Evolutionary conservation across 1,140 invertebrate genomes (phyloP).

Genomic region (Atta colombica): DNA sequence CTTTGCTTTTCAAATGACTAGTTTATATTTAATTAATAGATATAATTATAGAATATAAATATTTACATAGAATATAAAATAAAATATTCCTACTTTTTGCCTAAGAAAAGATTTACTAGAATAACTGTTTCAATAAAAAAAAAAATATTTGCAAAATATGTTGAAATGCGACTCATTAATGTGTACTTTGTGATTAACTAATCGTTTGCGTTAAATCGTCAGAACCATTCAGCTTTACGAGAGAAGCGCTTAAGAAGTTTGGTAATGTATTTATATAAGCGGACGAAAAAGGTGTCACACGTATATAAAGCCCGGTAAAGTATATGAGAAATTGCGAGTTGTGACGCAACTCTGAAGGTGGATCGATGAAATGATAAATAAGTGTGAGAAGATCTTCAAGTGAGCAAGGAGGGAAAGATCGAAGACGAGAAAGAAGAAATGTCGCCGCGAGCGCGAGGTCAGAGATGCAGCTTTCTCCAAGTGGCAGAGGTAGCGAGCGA

Average conservation of each 20-base stretch:
- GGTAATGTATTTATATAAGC: conserved; percentile 35
- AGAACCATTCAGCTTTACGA: conserved; percentile 19
- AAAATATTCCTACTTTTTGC: neutral
- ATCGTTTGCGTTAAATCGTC: conserved; percentile 7
- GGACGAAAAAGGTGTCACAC: conserved; percentile 45
- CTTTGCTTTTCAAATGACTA: neutral
- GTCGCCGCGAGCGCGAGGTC: conserved; percentile 73
- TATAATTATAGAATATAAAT: neutral
- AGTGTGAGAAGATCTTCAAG: conserved; percentile 39
- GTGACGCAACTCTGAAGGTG: conserved; percentile 56
- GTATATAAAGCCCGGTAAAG: neutral
- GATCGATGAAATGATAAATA: conserved; percentile 40
- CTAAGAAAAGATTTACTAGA: neutral
- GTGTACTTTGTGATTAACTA: neutral
- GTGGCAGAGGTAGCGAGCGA: conserved; percentile 74
- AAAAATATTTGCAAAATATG: neutral
- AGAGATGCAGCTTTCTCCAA: conserved; percentile 82
- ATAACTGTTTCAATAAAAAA: neutral
- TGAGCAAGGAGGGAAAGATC: conserved; percentile 29
- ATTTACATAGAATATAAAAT: neutral
- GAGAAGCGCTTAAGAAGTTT: conserved; percentile 3
- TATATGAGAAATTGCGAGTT: conserved; percentile 17
- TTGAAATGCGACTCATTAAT: neutral
- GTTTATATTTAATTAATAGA: no score
- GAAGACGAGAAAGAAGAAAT: conserved; percentile 67